Base-by-base conservation (phyloP, 92 coral and sea anemone genomes). In the Phymanthus crucifer region DNA sequence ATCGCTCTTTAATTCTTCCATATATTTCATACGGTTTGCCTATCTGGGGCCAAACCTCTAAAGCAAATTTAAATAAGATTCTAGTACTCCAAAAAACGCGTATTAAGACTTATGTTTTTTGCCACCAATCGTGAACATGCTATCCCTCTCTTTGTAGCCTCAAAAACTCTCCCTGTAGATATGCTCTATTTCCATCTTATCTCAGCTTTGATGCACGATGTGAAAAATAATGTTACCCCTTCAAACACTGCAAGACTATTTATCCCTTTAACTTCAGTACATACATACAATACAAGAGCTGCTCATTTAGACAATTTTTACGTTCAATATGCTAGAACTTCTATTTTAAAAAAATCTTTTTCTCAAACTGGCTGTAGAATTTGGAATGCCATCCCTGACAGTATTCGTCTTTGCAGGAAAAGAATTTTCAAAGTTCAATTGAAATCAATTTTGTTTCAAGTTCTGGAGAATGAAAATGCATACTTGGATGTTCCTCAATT, bases 21-120 rank as follows among this genome's bases (percentile, higher is more conserved):
- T 75, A 84, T 77, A 26, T 67, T 46, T 45, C 73, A 35, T 83
- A 85, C 83, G 93, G 93, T 34, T 32, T 89, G 35, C 72, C 34
- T 61, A 79, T 67, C 10, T 78, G 90, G 93, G 90, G 87, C 1
- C 90, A 89, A 67, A 84, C 89, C 52, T 50, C 83, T 61, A 80
- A 70, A 67, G 34, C 78, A 46, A 58, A 85, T 73, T 82, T 89
- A 38, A 56, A 85, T 58, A 85, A 89, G 76, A 34, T 85, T 21
- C 71, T 89, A 35, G 64, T 35, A 6, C 73, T 85, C 31, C 87
- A 85, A 81, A 85, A 89, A 66, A n/a, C 85, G 84, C 23, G 84
- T 71, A 46, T 80, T 89, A 24, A 70, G 89, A 33, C 58, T 89
- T 32, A 82, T 81, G 35, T 35, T 80, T 50, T 89, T 77, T 78